Evolutionary conservation across 1,140 invertebrate genomes (phyloP), one percentile per base, ranked within the genome.

Genomic region (Oryctes rhinoceros): DNA sequence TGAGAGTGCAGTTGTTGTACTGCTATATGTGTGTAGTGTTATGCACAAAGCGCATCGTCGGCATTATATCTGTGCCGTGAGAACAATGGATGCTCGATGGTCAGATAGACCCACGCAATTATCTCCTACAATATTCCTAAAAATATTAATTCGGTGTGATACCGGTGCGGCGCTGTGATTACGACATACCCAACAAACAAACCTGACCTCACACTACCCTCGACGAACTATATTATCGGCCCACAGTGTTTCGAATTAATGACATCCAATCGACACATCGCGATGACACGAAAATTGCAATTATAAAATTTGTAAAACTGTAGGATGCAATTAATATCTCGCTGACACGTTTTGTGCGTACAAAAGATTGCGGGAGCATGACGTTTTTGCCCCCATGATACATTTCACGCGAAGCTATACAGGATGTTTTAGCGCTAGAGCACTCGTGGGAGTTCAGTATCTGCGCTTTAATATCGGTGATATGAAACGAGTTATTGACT

Each of bases 281-380:
- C 75, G 75, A 76, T 76, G 75, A 76, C 75, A 76, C 75, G 80
- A 84, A 84, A 84, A 83, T 82, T 80, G 80, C 82, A 84, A 84
- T 84, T 84, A 82, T 80, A 84, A 84, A 84, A 84, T 84, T 84
- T 84, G 82, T 84, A 83, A 84, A 83, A 84, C 71, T 81, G 80
- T 79, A 83, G 83, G 83, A 84, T 79, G 81, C 83, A 79, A 84
- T 83, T 83, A 84, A 82, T 83, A 80, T 82, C 49, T 67, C 18
- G 20, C 47, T 76, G 75, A 76, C 75, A 76, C 18, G 75, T 76
- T 76, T 76, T 76, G 75, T 76, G 75, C 30, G 18, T 35, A 35
- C 65, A 15, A 71, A 37, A 71, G 65, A 71, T 71, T 71, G 35
- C 35, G 65, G 35, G 65, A 37, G 20, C 10, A 71, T 30, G 24